A percentile compares a stretch with the other conserved stretches of the same genome.
phyloP scores from a whole-genome alignment of 35 echinoderm and acorn worm genomes.

The Amphiura filiformis region DNA sequence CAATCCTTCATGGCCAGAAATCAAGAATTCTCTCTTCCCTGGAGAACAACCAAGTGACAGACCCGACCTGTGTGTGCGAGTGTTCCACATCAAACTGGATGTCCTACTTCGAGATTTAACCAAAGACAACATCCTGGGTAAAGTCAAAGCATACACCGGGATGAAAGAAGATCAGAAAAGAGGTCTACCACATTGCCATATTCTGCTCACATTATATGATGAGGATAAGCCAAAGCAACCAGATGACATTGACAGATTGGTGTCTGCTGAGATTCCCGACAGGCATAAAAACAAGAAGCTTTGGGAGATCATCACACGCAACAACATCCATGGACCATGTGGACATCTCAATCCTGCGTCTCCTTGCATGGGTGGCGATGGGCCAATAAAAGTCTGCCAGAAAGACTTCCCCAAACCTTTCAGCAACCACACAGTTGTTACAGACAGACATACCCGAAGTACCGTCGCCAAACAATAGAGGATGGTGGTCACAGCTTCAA shows the following conservation, averaged over 20 bases:
- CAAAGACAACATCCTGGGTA: conserved; percentile 5
- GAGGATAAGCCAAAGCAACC: conserved; percentile 10
- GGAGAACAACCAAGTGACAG: conserved; percentile 7
- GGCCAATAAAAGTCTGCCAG: background rate
- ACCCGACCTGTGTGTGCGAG: background rate
- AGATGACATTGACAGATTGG: background rate
- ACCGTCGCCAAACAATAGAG: conserved; percentile 18
- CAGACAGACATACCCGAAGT: conserved; percentile 18
- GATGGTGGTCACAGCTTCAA: background rate
- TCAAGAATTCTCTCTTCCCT: background rate
- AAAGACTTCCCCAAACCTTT: conserved; percentile 43
- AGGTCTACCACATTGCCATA: conserved; percentile 28
- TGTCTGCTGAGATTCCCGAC: conserved; percentile 35
- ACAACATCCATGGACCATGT: conserved; percentile 49
- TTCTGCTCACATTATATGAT: background rate
- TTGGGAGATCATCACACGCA: background rate
- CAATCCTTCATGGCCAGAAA: conserved; percentile 36
- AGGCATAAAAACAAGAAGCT: too few relatives aligned
- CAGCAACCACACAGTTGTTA: background rate
- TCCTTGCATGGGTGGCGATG: conserved; percentile 38
- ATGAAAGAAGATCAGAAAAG: conserved; percentile 27
- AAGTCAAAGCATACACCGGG: background rate
- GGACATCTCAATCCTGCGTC: background rate
- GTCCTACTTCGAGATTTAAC: background rate
- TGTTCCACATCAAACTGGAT: conserved; percentile 9